Percentiles rank a stretch among this genome's conserved stretches.
phyloP scores from a whole-genome alignment of 2,888 invertebrate species.

The Calliopum simillimum region DNA sequence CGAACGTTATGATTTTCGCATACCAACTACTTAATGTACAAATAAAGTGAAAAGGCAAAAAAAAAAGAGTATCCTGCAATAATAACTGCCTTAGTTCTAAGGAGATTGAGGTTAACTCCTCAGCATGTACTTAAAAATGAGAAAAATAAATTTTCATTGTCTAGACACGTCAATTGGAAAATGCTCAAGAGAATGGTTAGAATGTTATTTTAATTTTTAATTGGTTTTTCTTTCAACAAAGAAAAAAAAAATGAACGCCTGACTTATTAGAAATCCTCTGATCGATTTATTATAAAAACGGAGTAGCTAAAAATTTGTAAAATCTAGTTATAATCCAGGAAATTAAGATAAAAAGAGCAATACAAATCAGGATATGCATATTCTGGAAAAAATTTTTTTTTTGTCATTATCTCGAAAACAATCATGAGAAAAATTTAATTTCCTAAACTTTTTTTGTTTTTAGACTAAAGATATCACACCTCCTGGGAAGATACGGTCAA shows the following conservation, averaged over 20 bases:
- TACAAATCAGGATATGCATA: no score
- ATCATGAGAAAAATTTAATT: no score
- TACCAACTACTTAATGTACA: slow-evolving; percentile 39
- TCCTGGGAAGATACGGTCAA: no score
- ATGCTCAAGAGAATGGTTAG: not conserved
- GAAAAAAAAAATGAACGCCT: not conserved
- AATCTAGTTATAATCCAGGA: no score
- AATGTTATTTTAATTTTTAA: slow-evolving; percentile 52
- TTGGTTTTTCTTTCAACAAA: slow-evolving; percentile 56
- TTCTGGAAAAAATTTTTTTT: no score
- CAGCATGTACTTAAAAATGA: slow-evolving; percentile 21
- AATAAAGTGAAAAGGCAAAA: slow-evolving; percentile 14
- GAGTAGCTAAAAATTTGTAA: no score
- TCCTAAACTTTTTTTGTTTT: no score
- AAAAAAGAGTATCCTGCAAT: not conserved
- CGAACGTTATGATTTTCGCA: slow-evolving; percentile 60
- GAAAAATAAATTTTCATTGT: slow-evolving; percentile 58
- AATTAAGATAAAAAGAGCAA: no score
- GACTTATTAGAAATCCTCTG: no score
- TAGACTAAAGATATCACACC: no score
- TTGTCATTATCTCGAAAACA: no score
- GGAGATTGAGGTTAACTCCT: not conserved
- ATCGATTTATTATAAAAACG: no score
- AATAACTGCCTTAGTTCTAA: not conserved
- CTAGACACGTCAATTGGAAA: slow-evolving; percentile 49